Base-by-base conservation (phyloP, 1,140 invertebrate species). In the Amyelois transitella region DNA sequence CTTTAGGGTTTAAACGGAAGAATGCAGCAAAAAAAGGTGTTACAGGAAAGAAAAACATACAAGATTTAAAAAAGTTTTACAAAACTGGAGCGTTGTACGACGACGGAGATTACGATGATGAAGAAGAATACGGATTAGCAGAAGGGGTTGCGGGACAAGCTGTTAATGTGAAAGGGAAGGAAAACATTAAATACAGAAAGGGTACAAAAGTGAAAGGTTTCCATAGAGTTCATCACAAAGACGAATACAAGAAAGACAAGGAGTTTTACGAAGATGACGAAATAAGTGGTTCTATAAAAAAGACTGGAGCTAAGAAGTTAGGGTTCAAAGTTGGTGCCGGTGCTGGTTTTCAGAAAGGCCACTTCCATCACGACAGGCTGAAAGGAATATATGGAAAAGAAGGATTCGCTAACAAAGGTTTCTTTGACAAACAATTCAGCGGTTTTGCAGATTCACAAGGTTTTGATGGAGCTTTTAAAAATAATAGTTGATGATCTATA, bases 231-330 rank as follows among this genome's bases (percentile, higher is more conserved):
- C 92, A 92, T 58, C 92, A 91, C 63, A 93, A 94, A 75, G 92
- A 94, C 70, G 93, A 94, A 74, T 94, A 92, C 73, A 92, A 93
- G 69, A 93, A 94, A 73, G 90, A 93, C 58, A 92, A 92, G 52
- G 89, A 91, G 53, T 93, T 93, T 82, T 94, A 93, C 72, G 92
- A 93, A 72, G 91, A 93, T 51, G 89, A 89, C 19, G 90, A 93
- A 77, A 90, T 90, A 1, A 90, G 89, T 54, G 92, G 92, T 14
- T 79, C 90, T 60, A 90, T 91, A 58, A 89, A 89, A 21, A 92
- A 91, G 71, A 88, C 91, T 69, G 91, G 89, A 0, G 80, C 84
- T 14, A 88, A 88, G 58, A 86, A 90, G 22, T 60, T 87, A 7
- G 84, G 90, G 14, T 88, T 90, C 55, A 72, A 80, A 28, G 63